These are phyloP conservation scores for Acrocera orbiculus DNA, from an alignment of 2,888 invertebrate species.

Conservation along the genomic window DNA sequence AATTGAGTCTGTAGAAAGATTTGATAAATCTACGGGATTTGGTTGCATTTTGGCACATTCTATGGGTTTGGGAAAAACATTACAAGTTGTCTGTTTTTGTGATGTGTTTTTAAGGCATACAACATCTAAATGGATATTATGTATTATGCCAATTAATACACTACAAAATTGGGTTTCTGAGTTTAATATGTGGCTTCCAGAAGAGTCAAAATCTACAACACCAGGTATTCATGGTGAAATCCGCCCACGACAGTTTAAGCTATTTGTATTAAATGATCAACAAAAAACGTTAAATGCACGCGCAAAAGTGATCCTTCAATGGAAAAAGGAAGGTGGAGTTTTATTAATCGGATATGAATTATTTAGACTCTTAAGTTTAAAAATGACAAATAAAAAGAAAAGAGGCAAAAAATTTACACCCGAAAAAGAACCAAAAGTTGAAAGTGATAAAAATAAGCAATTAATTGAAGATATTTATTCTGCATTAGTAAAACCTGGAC, in stretches of 20 bases:
- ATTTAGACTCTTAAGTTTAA: conserved; percentile 74
- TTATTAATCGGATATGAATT: conserved; percentile 94
- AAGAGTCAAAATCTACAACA: conserved; percentile 40
- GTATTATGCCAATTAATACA: conserved; percentile 97
- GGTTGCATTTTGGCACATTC: conserved; percentile 97
- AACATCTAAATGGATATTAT: conserved; percentile 69
- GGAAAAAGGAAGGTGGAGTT: conserved; percentile 80
- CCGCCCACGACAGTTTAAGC: conserved; percentile 64
- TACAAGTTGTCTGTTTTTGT: conserved; percentile 89
- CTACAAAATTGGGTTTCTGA: conserved; percentile 95
- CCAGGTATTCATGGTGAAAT: conserved; percentile 46
- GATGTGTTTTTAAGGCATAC: conserved; percentile 91
- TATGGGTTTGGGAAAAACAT: conserved; percentile 98
- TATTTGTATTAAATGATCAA: conserved; percentile 83
- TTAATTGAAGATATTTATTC: conserved; percentile 70
- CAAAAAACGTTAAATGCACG: conserved; percentile 81
- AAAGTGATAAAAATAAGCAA: conserved; percentile 43
- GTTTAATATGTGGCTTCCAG: conserved; percentile 93
- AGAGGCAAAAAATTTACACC: conserved; percentile 17
- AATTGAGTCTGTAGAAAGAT: conserved; percentile 80
- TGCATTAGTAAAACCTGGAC: conserved; percentile 77
- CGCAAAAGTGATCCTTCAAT: conserved; percentile 70
- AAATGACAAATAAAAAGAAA: conserved; percentile 47
- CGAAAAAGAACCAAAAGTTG: conserved; percentile 32
- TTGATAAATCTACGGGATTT: conserved; percentile 74